Base-by-base conservation (phyloP, 2,888 invertebrate species). In the Pemphredon lugubris region DNA sequence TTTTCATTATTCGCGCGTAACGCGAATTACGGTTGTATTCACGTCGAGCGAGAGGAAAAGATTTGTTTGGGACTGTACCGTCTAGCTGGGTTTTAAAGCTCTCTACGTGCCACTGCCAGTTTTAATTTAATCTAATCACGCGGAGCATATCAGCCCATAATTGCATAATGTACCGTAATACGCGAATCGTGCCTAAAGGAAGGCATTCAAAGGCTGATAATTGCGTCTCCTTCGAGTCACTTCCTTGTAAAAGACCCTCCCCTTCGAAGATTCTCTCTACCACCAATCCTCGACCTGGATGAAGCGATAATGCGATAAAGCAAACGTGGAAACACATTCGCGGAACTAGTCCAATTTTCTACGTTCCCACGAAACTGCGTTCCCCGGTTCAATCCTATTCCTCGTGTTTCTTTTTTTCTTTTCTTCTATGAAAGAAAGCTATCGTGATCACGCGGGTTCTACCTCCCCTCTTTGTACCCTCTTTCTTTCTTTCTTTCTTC, bases 251-350 rank as follows among this genome's bases (percentile, higher is more conserved):
- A 45, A 42, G 45, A 58, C 37, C 23, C n/a, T n/a, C n/a, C 18
- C 20, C 23, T n/a, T 47, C 61, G 14, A 20, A 18, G 47, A 1
- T 39, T 45, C 57, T 65, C 58, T 51, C 45, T 34, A 42, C 4
- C 34, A 18, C 26, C 26, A 7, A 7, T 21, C 18, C 16, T 60
- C 65, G 68, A 69, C 18, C 16, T 60, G 61, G 68, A 69, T 40
- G 59, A 30, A 40, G 9, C 58, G 67, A 44, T 78, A 78, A 77
- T 54, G 47, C 59, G 67, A 65, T 71, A 42, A 57, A 58, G 51
- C 54, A 55, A 21, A 40, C 44, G 40, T 21, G 18, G 40, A 40
- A 65, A 63, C 60, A 54, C 61, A 58, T 70, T 42, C 13, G 23
- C 23, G 13, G 51, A 40, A 37, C 60, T 30, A 50, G 63, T 60